Evolutionary conservation across 1,140 invertebrate genomes (phyloP).

Genomic region (Drosophila rhopaloa): DNA sequence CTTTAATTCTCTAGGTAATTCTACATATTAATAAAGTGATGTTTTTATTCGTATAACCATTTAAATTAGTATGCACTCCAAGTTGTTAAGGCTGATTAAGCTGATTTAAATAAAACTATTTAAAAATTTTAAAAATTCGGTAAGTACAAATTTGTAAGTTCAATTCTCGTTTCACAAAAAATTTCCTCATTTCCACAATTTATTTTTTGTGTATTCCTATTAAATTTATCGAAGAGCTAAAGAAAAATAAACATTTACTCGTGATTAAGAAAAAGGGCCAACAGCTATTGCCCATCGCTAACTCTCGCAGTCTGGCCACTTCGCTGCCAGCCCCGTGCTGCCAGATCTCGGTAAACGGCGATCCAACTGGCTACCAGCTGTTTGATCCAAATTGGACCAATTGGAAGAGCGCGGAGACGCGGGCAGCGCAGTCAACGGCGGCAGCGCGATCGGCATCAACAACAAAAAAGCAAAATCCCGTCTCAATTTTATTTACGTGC

Average conservation of each 20-base stretch:
- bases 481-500: conserved; percentile 17
- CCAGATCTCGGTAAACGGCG: conserved; percentile 10
- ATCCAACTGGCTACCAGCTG: conserved; percentile 29
- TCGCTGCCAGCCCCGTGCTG: not conserved
- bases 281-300: not conserved
- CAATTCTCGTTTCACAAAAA: too few species aligned
- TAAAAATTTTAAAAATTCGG: too few species aligned
- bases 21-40: too few species aligned
- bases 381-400: conserved; percentile 57
- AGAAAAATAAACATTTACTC: not conserved
- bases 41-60: too few species aligned
- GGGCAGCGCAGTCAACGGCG: conserved; percentile 12
- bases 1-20: too few species aligned
- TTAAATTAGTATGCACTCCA: too few species aligned
- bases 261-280: not conserved
- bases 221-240: too few species aligned
- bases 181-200: too few species aligned
- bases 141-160: too few species aligned
- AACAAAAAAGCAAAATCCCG: conserved; percentile 22
- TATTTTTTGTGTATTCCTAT: too few species aligned
- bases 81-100: too few species aligned
- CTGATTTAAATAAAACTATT: too few species aligned
- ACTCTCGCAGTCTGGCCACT: conserved; percentile 1
- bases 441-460: conserved; percentile 41
- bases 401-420: conserved; percentile 30